Conservation (phyloP, 2,888 invertebrate species). For the Dendrolimus pini region DNA sequence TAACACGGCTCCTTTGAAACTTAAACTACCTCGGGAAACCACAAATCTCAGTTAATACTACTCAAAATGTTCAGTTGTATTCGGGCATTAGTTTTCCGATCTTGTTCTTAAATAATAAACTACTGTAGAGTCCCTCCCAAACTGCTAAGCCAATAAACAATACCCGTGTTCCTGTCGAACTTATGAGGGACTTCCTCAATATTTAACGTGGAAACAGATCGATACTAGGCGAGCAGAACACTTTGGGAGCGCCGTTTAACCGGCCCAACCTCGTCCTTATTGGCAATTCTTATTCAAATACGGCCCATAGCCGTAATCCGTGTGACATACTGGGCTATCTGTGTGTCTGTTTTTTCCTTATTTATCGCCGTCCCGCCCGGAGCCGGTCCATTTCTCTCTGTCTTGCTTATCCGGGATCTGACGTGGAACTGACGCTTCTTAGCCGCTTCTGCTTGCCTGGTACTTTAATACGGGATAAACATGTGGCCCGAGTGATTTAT, state of each 20-base stretch:
- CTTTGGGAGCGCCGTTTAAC: slow-evolving; percentile 46
- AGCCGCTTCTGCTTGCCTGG: slow-evolving; percentile 43
- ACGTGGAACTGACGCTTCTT: slow-evolving; percentile 61
- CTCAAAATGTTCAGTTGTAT: background rate
- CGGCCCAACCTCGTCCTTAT: slow-evolving; percentile 44
- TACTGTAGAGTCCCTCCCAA: background rate
- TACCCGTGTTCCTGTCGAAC: slow-evolving; percentile 12
- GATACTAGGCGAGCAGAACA: slow-evolving; percentile 48
- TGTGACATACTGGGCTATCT: slow-evolving; percentile 64
- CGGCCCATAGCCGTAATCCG: slow-evolving; percentile 53
- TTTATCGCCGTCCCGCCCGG: slow-evolving; percentile 52
- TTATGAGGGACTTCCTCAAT: slow-evolving; percentile 9
- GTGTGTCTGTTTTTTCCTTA: slow-evolving; percentile 62
- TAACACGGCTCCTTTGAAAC: background rate
- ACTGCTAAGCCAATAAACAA: slow-evolving; percentile 14
- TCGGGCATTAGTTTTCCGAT: background rate
- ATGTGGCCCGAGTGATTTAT: slow-evolving; percentile 29
- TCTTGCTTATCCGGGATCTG: slow-evolving; percentile 68
- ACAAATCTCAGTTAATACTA: background rate
- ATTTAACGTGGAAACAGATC: slow-evolving; percentile 38
- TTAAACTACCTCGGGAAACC: background rate
- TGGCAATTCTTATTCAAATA: slow-evolving; percentile 73
- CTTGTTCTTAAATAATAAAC: background rate
- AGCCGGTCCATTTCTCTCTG: slow-evolving; percentile 67
- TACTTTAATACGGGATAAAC: slow-evolving; percentile 31